A percentile compares a stretch with the other conserved stretches of the same genome.
phyloP scores from a whole-genome alignment of 2,888 invertebrate genomes.

The Rhingia campestris region DNA sequence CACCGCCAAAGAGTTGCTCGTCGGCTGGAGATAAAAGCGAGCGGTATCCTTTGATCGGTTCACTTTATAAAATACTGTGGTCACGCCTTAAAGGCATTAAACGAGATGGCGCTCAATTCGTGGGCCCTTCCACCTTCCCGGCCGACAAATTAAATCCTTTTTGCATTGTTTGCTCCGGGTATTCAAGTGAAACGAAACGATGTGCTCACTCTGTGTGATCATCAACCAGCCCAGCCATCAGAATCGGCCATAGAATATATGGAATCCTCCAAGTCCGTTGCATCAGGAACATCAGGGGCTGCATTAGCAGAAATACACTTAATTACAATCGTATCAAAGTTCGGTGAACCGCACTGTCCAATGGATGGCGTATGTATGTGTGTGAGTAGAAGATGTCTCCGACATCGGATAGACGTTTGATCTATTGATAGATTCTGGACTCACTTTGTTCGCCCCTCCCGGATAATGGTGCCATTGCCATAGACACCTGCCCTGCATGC shows the following conservation, averaged over 20 bases:
- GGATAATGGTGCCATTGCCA: slow-evolving; percentile 36
- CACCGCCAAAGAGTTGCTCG: slow-evolving; percentile 70
- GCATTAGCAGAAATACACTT: slow-evolving; percentile 52
- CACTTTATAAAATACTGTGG: slow-evolving; percentile 83
- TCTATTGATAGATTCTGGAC: slow-evolving; percentile 37
- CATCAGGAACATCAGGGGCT: slow-evolving; percentile 6
- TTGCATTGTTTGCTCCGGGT: slow-evolving; percentile 63
- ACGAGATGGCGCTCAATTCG: slow-evolving; percentile 82
- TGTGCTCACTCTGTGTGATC: slow-evolving; percentile 55
- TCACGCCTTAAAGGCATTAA: slow-evolving; percentile 83
- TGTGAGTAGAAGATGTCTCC: slow-evolving; percentile 16
- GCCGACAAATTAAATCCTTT: slow-evolving; percentile 68
- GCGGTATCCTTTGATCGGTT: slow-evolving; percentile 83
- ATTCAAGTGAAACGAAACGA: slow-evolving; percentile 55
- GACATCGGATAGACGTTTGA: slow-evolving; percentile 17
- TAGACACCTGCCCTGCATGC: slow-evolving; percentile 52
- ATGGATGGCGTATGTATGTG: slow-evolving; percentile 47
- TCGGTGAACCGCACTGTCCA: slow-evolving; percentile 15
- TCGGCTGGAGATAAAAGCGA: slow-evolving; percentile 80
- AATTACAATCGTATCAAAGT: slow-evolving; percentile 56
- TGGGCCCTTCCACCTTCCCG: slow-evolving; percentile 49
- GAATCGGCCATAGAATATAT: slow-evolving; percentile 23
- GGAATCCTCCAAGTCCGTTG: slow-evolving; percentile 5
- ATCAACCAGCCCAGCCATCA: slow-evolving; percentile 30
- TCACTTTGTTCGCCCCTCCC: slow-evolving; percentile 15